Conservation (phyloP, 2,888 invertebrate genomes). For the Trimorus sp. region DNA sequence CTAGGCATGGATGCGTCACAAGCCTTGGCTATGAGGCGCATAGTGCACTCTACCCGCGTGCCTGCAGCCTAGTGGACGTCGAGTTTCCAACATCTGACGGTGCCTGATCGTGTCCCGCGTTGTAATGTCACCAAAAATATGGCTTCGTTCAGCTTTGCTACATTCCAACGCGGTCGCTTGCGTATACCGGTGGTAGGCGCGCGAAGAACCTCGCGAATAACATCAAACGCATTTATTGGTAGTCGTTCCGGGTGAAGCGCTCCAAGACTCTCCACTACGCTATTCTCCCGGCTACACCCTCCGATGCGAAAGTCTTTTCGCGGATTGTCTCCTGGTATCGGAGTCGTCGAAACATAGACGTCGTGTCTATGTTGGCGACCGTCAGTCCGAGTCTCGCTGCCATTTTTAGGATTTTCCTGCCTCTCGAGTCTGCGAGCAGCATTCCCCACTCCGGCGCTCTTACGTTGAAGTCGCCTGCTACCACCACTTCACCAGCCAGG, state of each 20-base stretch:
- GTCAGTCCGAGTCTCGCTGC: conserved; percentile 19
- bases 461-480: conserved; percentile 58
- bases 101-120: too few relatives aligned
- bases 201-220: too few relatives aligned
- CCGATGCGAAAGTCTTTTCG: conserved; percentile 57
- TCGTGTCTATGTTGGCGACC: conserved; percentile 41
- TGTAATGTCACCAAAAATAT: too few relatives aligned
- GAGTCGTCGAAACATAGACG: conserved; percentile 52
- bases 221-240: too few relatives aligned
- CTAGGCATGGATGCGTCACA: too few relatives aligned
- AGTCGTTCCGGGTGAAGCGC: conserved; percentile 40
- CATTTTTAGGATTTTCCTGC: conserved; percentile 18
- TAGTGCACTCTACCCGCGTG: too few relatives aligned
- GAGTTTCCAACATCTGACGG: too few relatives aligned
- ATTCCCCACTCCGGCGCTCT: conserved; percentile 67
- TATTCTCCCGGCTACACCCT: conserved; percentile 20
- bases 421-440: conserved; percentile 65
- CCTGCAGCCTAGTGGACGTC: too few relatives aligned
- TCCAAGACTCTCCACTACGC: conserved; percentile 34
- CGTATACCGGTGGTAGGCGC: too few relatives aligned
- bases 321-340: conserved; percentile 48
- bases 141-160: too few relatives aligned
- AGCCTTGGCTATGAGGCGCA: too few relatives aligned
- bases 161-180: too few relatives aligned
- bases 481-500: conserved; percentile 31